These are phyloP conservation scores for Piliocolobus tephrosceles DNA, from an alignment of 2,113 vertebrate genomes.

Conservation along the genomic window DNA sequence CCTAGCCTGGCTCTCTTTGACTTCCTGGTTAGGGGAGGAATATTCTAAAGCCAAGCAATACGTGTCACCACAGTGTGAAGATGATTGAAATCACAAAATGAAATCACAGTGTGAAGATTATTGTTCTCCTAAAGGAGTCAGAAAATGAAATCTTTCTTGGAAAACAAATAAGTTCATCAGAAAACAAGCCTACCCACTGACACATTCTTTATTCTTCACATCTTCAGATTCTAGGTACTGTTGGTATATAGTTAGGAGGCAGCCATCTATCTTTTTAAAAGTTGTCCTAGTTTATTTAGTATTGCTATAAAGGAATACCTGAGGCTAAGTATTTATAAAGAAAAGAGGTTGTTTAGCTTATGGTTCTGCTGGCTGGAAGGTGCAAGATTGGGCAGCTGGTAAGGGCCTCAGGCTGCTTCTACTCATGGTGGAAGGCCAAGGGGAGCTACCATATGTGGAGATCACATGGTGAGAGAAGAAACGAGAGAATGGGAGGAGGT, in stretches of 20 bases:
- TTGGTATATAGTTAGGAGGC: constrained; percentile 10
- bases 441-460: neutral
- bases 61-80: constrained; percentile 4
- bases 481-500: neutral
- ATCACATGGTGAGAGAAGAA: neutral
- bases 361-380: neutral
- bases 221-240: constrained; percentile 39
- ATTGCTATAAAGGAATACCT: neutral
- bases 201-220: constrained; percentile 39
- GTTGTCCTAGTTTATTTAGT: neutral
- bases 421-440: neutral
- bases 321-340: neutral
- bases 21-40: constrained; percentile 8
- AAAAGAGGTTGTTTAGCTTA: neutral
- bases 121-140: constrained; percentile 36
- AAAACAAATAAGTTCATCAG: constrained; percentile 45
- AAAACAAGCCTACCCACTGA: constrained; percentile 18
- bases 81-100: constrained; percentile 41
- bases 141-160: constrained; percentile 31
- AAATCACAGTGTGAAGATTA: constrained; percentile 47
- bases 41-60: constrained; percentile 28
- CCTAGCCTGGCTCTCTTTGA: constrained; percentile 20
- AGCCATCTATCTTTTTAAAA: neutral
- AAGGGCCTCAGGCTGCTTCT: neutral
- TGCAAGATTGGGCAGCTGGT: neutral